Base-by-base conservation (phyloP, 2,888 invertebrate species). In the Sylvicola cinctus region DNA sequence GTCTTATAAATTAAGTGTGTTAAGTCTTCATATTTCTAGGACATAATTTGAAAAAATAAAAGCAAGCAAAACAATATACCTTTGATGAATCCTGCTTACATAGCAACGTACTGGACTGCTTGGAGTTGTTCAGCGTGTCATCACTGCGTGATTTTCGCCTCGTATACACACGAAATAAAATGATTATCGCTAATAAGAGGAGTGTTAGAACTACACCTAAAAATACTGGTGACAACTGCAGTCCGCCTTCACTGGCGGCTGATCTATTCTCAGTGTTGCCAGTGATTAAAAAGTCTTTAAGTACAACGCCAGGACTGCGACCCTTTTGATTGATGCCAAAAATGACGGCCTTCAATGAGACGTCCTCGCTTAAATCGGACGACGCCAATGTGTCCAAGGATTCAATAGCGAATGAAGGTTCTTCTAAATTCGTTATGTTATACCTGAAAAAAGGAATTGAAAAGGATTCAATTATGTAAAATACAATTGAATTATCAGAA, bases 311-410 rank as follows among this genome's bases (percentile, higher is more conserved):
- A 36, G 66, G 63, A 47, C 83, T 81, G 36, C 75, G 66, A 28
- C 85, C 85, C 56, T 85, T 85, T 46, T 73, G 70, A 65, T 85
- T 85, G 47, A 74, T 69, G 20, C 84, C 76, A 48, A 73, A 75
- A 37, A 83, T 75, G 33, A 70, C 71, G 41, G 83, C 69, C 46
- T 78, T 68, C 54, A 77, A 74, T 34, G 79, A 75, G 42, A 80
- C 73, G 50, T 79, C 81, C 58, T 81, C 80, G 47, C 83, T 64
- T 35, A 78, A 75, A 48, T 78, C 72, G 46, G 83, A 66, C 41
- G 75, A 70, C 62, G 83, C 84, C 45, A 67, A 58, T 27, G 83
- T 78, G 30, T 41, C 40, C 17, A 40, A 14, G 12, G 40, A 40
- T 14, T 58, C 58, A 38, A 58, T 41, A 11, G 55, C 46, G 35